These are phyloP conservation scores for Ecliptopera silaceata DNA, from an alignment of 2,888 invertebrate genomes.

Conservation along the genomic window DNA sequence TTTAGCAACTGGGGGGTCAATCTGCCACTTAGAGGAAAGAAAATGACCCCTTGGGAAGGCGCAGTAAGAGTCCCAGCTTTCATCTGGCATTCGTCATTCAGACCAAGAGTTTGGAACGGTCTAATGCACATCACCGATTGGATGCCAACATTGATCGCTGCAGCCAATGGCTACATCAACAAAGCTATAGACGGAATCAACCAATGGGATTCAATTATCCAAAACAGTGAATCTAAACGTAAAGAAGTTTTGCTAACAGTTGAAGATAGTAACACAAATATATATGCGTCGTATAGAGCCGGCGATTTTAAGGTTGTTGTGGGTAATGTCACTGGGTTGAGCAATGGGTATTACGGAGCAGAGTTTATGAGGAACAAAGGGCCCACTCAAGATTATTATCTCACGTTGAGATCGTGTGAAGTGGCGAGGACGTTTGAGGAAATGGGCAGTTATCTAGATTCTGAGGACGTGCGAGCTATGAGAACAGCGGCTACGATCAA, in stretches of 20 bases:
- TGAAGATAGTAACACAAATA: slow-evolving; percentile 76
- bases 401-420: slow-evolving; percentile 54
- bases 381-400: slow-evolving; percentile 61
- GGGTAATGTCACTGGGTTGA: slow-evolving; percentile 75
- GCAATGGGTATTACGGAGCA: slow-evolving; percentile 66
- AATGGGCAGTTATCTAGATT: slow-evolving; percentile 57
- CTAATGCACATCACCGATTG: slow-evolving; percentile 92
- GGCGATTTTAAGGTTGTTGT: slow-evolving; percentile 86
- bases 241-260: slow-evolving; percentile 83
- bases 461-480: slow-evolving; percentile 51
- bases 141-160: slow-evolving; percentile 87
- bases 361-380: slow-evolving; percentile 58
- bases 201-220: slow-evolving; percentile 85
- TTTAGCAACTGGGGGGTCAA: slow-evolving; percentile 90
- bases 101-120: slow-evolving; percentile 84
- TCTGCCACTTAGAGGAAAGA: slow-evolving; percentile 91
- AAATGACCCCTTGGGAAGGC: slow-evolving; percentile 93
- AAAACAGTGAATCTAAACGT: slow-evolving; percentile 70
- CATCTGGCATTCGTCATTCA: slow-evolving; percentile 84
- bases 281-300: slow-evolving; percentile 81
- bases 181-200: slow-evolving; percentile 85
- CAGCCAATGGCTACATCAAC: slow-evolving; percentile 58
- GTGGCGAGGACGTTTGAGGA: slow-evolving; percentile 59
- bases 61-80: slow-evolving; percentile 90
- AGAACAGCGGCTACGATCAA: slow-evolving; percentile 58